Percentiles rank a stretch among this genome's conserved stretches.
Evolutionary conservation across 1,140 invertebrate genomes (phyloP).

Genomic region (Leucophenga varia): DNA sequence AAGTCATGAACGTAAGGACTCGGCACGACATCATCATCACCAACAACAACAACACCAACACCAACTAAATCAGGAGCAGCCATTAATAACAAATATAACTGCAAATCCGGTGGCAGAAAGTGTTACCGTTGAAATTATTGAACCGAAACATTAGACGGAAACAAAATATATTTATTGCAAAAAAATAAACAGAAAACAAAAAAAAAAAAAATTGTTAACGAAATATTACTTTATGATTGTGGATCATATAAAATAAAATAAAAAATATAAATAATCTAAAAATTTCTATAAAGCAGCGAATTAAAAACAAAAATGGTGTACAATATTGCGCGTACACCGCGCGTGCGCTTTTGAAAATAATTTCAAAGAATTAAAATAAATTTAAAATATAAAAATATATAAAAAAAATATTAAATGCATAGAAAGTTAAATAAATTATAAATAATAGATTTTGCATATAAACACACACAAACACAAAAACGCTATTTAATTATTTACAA

Average conservation of each 20-base stretch:
- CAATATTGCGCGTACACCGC: too few relatives aligned
- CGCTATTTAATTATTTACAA: slow-evolving; percentile 43
- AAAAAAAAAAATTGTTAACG: too few relatives aligned
- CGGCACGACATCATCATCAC: slow-evolving; percentile 20
- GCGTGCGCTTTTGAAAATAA: too few relatives aligned
- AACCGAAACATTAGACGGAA: slow-evolving; percentile 34
- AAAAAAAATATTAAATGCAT: slow-evolving; percentile 19
- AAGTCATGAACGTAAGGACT: slow-evolving; percentile 45
- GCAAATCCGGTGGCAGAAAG: slow-evolving; percentile 48
- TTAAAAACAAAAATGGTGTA: too few relatives aligned
- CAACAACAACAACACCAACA: slow-evolving; percentile 22
- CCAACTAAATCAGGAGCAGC: slow-evolving; percentile 38
- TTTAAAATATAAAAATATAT: slow-evolving; percentile 12
- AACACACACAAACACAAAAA: slow-evolving; percentile 26
- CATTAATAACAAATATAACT: slow-evolving; percentile 50
- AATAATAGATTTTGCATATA: slow-evolving; percentile 26
- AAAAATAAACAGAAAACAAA: background rate
- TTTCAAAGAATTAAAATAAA: background rate
- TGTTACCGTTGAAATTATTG: slow-evolving; percentile 53
- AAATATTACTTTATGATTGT: too few relatives aligned
- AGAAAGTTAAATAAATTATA: slow-evolving; percentile 13
- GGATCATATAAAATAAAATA: too few relatives aligned
- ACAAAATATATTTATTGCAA: background rate
- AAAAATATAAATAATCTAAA: too few relatives aligned
- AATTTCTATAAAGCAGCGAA: too few relatives aligned